Evolutionary conservation across 2,113 vertebrate species (phyloP).

Genomic region (Pollimyrus isidori): DNA sequence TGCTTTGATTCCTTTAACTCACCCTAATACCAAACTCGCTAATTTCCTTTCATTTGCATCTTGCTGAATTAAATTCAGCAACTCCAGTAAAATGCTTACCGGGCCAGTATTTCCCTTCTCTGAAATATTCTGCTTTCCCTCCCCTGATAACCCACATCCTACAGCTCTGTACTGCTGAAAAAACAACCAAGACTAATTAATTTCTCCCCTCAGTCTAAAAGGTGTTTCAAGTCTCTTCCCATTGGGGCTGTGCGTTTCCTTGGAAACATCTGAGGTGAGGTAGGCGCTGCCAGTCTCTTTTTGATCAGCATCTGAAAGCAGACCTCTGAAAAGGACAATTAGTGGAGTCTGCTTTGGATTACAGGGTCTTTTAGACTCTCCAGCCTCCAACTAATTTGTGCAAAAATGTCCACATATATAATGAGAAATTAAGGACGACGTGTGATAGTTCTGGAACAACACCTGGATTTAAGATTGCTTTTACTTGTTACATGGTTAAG

Average conservation of each 20-base stretch:
- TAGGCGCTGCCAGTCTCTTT: not conserved
- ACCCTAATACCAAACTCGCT: not conserved
- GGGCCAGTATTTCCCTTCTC: not conserved
- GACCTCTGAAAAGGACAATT: conserved; percentile 1
- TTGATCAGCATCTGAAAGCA: not conserved
- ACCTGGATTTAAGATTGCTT: conserved; percentile 23
- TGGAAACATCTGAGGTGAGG: not conserved
- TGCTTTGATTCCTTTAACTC: not conserved
- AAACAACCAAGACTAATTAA: not conserved
- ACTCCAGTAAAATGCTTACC: not conserved
- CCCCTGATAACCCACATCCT: not conserved
- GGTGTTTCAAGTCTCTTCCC: not conserved
- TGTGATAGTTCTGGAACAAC: conserved; percentile 21
- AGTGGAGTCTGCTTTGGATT: not conserved
- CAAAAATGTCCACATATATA: not conserved
- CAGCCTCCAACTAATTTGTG: not conserved
- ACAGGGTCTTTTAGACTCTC: not conserved
- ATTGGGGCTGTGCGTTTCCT: not conserved
- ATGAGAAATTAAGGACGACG: conserved; percentile 19
- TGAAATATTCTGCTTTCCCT: not conserved
- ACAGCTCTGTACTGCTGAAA: not conserved
- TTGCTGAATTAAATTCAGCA: not conserved
- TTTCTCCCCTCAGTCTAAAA: not conserved
- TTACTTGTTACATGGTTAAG: conserved; percentile 66
- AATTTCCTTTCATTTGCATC: not conserved